phyloP scores from a whole-genome alignment of 2,113 vertebrate genomes.

The Haemorhous mexicanus region DNA sequence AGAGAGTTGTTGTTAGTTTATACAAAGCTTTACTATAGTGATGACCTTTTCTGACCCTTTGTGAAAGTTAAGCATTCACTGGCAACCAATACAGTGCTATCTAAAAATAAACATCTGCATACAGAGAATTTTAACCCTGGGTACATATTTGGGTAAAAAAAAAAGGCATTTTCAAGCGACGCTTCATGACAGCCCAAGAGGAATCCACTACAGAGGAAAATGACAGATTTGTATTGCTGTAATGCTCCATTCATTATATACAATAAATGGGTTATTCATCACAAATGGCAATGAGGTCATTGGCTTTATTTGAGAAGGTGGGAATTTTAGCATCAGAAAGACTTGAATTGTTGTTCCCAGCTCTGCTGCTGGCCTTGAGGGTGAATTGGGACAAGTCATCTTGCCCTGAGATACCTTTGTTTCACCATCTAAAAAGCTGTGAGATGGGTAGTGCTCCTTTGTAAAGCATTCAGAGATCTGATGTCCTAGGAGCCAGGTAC shows the following conservation, averaged over 20 bases:
- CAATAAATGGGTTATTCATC: background rate
- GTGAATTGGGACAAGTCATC: background rate
- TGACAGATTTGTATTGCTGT: background rate
- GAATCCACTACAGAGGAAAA: conserved; percentile 7
- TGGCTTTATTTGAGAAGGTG: background rate
- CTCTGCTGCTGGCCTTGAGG: background rate
- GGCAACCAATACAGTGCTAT: conserved; percentile 11
- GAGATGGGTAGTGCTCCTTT: background rate
- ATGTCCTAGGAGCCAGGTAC: background rate
- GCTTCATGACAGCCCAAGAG: background rate
- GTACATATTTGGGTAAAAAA: background rate
- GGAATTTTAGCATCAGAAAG: background rate
- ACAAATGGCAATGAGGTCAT: background rate
- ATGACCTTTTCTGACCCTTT: conserved; percentile 4
- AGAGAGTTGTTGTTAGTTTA: background rate
- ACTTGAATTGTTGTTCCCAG: background rate
- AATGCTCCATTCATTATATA: background rate
- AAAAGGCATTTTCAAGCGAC: conserved; percentile 11
- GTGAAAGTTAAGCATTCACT: conserved; percentile 43
- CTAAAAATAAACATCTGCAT: conserved; percentile 65
- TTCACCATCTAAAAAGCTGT: background rate
- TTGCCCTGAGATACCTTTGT: background rate
- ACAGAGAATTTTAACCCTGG: conserved; percentile 44
- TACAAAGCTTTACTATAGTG: conserved; percentile 41
- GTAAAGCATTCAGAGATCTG: background rate